A percentile compares a stretch with the other conserved stretches of the same genome.
Conservation (phyloP, 1,140 invertebrate genomes). For the Schlechtendalia chinensis region DNA sequence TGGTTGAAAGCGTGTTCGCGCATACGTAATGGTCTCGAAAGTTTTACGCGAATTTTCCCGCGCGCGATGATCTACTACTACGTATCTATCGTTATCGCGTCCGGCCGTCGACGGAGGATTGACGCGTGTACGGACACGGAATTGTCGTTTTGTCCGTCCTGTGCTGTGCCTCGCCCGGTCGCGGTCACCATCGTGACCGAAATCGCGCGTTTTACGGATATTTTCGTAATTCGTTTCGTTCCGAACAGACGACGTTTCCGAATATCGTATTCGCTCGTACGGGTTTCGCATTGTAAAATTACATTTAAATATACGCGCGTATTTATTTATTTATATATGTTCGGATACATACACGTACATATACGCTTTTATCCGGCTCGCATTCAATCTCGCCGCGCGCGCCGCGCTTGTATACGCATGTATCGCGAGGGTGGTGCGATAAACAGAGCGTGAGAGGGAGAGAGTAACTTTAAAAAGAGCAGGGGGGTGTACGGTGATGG, state of each 20-base stretch:
- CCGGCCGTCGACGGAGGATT: too few species aligned
- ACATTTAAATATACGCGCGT: slow-evolving; percentile 25
- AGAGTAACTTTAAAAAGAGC: slow-evolving; percentile 41
- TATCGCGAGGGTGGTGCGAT: neutral
- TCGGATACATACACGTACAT: neutral
- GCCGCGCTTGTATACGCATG: neutral
- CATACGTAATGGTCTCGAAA: slow-evolving; percentile 30
- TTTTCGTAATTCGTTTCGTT: too few species aligned
- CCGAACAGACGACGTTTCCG: too few species aligned
- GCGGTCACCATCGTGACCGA: too few species aligned
- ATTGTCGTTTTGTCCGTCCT: too few species aligned
- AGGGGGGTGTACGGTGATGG: slow-evolving; percentile 18
- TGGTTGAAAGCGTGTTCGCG: slow-evolving; percentile 34
- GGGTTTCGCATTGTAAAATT: slow-evolving; percentile 3
- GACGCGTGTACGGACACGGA: too few species aligned
- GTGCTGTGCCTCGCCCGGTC: too few species aligned
- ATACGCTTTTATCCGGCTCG: slow-evolving; percentile 14
- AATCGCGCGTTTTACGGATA: too few species aligned
- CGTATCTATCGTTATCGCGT: too few species aligned
- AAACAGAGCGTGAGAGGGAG: neutral
- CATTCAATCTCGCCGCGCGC: slow-evolving; percentile 37
- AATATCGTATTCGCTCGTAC: neutral
- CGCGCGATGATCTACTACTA: too few species aligned
- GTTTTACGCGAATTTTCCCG: too few species aligned
- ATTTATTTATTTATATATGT: neutral